phyloP scores from a whole-genome alignment of 1,140 invertebrate species.

The Drosophila kurseongensis region DNA sequence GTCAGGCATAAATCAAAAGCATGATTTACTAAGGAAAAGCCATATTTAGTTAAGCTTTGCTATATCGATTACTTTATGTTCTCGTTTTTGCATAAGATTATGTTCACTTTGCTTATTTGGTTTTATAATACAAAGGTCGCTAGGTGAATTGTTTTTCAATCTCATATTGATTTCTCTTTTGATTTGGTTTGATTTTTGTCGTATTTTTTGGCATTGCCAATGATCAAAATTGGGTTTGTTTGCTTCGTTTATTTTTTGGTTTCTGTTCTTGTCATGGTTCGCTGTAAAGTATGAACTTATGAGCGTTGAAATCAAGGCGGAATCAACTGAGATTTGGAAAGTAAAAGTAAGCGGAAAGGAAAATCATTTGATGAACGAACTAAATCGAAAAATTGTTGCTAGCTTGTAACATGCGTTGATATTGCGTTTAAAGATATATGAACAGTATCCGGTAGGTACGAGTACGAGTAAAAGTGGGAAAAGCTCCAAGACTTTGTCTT shows the following conservation, averaged over 20 bases:
- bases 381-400: constrained; percentile 47
- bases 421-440: constrained; percentile 53
- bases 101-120: constrained; percentile 36
- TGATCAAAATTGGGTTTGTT: constrained; percentile 26
- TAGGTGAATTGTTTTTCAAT: constrained; percentile 56
- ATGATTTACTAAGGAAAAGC: constrained; percentile 78
- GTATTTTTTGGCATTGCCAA: constrained; percentile 42
- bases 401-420: constrained; percentile 60
- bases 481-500: constrained; percentile 41
- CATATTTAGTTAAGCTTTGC: constrained; percentile 73
- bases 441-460: constrained; percentile 45
- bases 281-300: constrained; percentile 64
- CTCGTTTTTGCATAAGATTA: constrained; percentile 28
- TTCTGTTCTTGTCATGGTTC: constrained; percentile 31
- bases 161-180: constrained; percentile 50
- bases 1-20: constrained; percentile 79
- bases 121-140: constrained; percentile 60
- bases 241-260: constrained; percentile 16
- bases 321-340: constrained; percentile 40
- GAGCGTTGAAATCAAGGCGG: constrained; percentile 50
- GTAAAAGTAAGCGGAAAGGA: constrained; percentile 33
- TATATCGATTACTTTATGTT: constrained; percentile 45
- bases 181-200: constrained; percentile 39
- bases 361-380: constrained; percentile 46
- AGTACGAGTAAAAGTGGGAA: constrained; percentile 29